These are phyloP conservation scores for Diabrotica undecimpunctata DNA, from an alignment of 1,140 invertebrate genomes.

Conservation along the genomic window DNA sequence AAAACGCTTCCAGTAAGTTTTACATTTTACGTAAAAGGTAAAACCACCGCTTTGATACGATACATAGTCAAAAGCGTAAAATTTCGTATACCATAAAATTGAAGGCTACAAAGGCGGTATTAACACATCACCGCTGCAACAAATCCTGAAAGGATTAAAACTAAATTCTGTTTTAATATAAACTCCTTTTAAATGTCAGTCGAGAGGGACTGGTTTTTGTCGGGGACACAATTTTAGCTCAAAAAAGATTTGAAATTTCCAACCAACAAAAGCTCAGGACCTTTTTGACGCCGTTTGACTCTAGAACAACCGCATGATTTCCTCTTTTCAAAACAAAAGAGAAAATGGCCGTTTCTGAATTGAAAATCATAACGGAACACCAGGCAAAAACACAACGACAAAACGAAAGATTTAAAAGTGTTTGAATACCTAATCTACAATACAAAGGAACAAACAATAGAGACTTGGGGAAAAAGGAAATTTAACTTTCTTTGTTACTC, in stretches of 20 bases:
- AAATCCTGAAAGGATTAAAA: slow-evolving; percentile 14
- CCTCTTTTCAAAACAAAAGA: slow-evolving; percentile 1
- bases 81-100: slow-evolving; percentile 12
- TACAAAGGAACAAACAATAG: too few species aligned
- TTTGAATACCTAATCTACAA: too few species aligned
- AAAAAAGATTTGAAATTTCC: slow-evolving; percentile 7
- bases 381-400: too few species aligned
- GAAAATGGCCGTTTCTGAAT: slow-evolving; percentile 4
- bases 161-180: slow-evolving; percentile 10
- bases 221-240: slow-evolving; percentile 7
- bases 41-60: not conserved
- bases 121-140: slow-evolving; percentile 12
- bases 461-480: too few species aligned
- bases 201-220: slow-evolving; percentile 9
- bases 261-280: slow-evolving; percentile 6
- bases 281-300: slow-evolving; percentile 10
- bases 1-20: not conserved
- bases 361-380: not conserved
- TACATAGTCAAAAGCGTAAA: not conserved
- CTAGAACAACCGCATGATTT: slow-evolving; percentile 11
- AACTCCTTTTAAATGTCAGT: slow-evolving; percentile 6
- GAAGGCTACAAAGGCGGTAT: slow-evolving; percentile 11
- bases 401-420: too few species aligned
- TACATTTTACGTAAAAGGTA: not conserved
- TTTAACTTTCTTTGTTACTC: too few species aligned